phyloP scores from a whole-genome alignment of 2,797 vertebrate genomes.

The Neostethus bicornis region DNA sequence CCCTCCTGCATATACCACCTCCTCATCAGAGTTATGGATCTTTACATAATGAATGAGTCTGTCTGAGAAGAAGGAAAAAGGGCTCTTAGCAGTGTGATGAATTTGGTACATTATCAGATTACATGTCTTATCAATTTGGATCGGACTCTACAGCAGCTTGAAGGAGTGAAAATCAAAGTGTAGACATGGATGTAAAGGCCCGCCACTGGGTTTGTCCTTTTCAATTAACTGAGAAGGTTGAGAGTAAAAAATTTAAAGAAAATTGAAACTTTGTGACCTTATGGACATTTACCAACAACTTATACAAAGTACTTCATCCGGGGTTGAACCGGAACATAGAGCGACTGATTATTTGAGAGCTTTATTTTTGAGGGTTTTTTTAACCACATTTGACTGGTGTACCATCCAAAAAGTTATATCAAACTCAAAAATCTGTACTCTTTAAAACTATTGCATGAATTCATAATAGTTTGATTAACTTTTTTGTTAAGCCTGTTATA shows the following conservation, averaged over 20 bases:
- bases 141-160: slow-evolving; percentile 22
- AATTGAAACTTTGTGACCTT: neutral
- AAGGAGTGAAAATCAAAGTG: slow-evolving; percentile 32
- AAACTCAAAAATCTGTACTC: neutral
- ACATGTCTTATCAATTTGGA: slow-evolving; percentile 66
- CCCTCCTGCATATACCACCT: neutral
- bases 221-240: slow-evolving; percentile 24
- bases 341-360: too few relatives aligned
- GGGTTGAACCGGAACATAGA: too few relatives aligned
- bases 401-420: slow-evolving; percentile 3
- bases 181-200: slow-evolving; percentile 26
- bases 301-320: too few relatives aligned
- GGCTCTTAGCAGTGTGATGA: slow-evolving; percentile 63
- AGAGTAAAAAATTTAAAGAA: slow-evolving; percentile 15
- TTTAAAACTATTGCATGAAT: slow-evolving; percentile 1
- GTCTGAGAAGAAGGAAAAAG: slow-evolving; percentile 62
- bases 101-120: slow-evolving; percentile 74
- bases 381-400: too few relatives aligned
- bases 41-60: slow-evolving; percentile 73
- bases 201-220: slow-evolving; percentile 3
- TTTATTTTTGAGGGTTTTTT: too few relatives aligned
- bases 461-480: slow-evolving; percentile 16
- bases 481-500: slow-evolving; percentile 8
- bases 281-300: slow-evolving; percentile 25
- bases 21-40: slow-evolving; percentile 59